Evolutionary conservation across 2,113 vertebrate species (phyloP).

Genomic region (Phyllopteryx taeniolatus): DNA sequence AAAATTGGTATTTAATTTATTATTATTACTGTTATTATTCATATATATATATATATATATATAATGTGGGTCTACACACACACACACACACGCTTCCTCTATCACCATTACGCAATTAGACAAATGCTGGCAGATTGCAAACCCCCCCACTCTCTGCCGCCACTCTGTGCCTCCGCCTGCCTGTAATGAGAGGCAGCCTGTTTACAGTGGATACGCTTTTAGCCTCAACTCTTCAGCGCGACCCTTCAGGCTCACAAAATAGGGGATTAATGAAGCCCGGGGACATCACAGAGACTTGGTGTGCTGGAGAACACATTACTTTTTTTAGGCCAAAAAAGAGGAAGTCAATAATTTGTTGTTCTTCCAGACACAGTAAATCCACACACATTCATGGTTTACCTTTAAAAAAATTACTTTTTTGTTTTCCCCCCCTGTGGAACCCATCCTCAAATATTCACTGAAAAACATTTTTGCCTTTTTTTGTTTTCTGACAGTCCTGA

Average conservation of each 20-base stretch:
- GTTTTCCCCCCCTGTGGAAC: not conserved
- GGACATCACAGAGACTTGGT: constrained; percentile 21
- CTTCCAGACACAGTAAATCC: not conserved
- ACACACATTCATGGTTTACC: not conserved
- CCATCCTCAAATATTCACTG: no score
- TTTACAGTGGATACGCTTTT: constrained; percentile 54
- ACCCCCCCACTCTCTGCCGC: constrained; percentile 35
- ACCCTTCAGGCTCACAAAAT: constrained; percentile 31
- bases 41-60: no score
- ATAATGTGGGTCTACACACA: not conserved
- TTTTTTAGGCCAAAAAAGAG: not conserved
- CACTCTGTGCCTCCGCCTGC: constrained; percentile 32
- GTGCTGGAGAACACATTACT: not conserved
- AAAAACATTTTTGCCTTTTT: no score
- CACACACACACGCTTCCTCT: constrained; percentile 11
- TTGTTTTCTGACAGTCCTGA: not conserved
- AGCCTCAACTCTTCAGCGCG: constrained; percentile 32
- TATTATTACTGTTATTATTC: no score
- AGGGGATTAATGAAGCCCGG: constrained; percentile 48
- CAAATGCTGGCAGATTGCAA: constrained; percentile 63
- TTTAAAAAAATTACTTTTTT: not conserved
- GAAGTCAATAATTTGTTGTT: not conserved
- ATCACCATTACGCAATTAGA: constrained; percentile 69
- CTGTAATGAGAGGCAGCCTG: constrained; percentile 60
- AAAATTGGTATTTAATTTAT: no score